Evolutionary conservation across 2,797 vertebrate species (phyloP), one percentile per base, ranked within the genome.

Genomic region (Lepilemur ruficaudatus): DNA sequence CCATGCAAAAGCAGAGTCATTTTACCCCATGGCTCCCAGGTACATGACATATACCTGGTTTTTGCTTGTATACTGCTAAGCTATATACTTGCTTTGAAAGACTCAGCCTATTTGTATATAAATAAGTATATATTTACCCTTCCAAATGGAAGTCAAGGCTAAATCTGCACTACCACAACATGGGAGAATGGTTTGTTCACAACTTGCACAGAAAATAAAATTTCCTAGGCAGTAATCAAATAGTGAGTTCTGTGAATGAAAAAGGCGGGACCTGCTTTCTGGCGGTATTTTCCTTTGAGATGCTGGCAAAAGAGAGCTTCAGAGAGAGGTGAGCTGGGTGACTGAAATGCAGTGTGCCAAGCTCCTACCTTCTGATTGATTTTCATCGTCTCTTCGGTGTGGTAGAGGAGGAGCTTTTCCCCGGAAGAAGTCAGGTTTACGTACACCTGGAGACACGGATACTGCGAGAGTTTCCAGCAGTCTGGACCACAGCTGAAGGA

Each of bases 391-490:
- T 99, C 99, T 96, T 99, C 99, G 0, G 99, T 99, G 98, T 99
- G 99, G 94, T 99, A 99, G 93, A 99, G 98, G 50, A 99, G 98
- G 41, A 99, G 96, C 95, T 99, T 99, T 97, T 99, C 99, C 13
- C 99, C 99, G 0, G 99, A 99, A 90, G 99, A 98, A 95, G 99
- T 99, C 96, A 99, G 98, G 97, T 99, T 99, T 96, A 99, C 99
- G 0, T 99, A 99, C 91, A 99, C 99, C 98, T 99, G 99, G 63
- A 99, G 99, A 97, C 99, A 99, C 20, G 99, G 99, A 94, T 99
- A 99, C 90, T 99, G 99, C 76, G 99, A 99, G 57, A 98, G 98
- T 97, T 99, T 99, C 99, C 99, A 99, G 98, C 99, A 99, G 97
- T 99, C 99, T 0, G 99, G 98, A 35, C 99, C 99, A 1, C 99